These are phyloP conservation scores for Acrobasis consociella DNA, from an alignment of 2,888 invertebrate species.

Conservation along the genomic window DNA sequence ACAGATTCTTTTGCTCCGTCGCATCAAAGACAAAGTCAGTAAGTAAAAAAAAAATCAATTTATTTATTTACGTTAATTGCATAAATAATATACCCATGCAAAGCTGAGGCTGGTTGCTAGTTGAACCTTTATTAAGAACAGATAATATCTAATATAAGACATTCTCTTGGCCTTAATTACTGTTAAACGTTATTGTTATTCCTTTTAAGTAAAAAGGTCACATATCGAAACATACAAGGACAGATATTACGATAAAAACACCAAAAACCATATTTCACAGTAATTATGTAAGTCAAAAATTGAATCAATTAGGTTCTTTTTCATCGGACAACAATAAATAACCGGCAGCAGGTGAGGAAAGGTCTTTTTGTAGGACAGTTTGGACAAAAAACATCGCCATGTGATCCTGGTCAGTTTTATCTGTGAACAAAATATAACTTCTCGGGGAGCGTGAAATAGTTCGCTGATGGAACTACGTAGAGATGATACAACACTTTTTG, in stretches of 20 bases:
- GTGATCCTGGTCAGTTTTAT: conserved; percentile 78
- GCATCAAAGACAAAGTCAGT: too few species aligned
- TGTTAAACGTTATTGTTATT: conserved; percentile 4
- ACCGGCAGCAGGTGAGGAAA: conserved; percentile 73
- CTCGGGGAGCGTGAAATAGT: conserved; percentile 75
- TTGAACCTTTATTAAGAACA: not conserved
- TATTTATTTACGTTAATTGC: too few species aligned
- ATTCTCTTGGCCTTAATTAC: conserved; percentile 16
- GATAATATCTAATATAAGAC: conserved; percentile 10
- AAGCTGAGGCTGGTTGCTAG: too few species aligned
- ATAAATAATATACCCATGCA: too few species aligned
- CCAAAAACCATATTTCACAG: conserved; percentile 71
- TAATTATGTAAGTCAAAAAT: conserved; percentile 73
- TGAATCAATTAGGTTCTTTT: conserved; percentile 71
- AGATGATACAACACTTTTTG: conserved; percentile 43
- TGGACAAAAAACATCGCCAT: conserved; percentile 68
- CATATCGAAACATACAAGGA: conserved; percentile 4
- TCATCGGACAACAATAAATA: conserved; percentile 68
- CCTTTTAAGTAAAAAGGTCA: conserved; percentile 4
- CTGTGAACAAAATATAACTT: conserved; percentile 73
- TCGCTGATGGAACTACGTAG: conserved; percentile 42
- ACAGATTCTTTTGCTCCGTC: too few species aligned
- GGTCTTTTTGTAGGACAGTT: conserved; percentile 50
- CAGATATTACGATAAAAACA: conserved; percentile 37
- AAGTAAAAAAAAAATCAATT: too few species aligned